Conservation (phyloP, 2,888 invertebrate genomes). For the Polymixis flavicincta region DNA sequence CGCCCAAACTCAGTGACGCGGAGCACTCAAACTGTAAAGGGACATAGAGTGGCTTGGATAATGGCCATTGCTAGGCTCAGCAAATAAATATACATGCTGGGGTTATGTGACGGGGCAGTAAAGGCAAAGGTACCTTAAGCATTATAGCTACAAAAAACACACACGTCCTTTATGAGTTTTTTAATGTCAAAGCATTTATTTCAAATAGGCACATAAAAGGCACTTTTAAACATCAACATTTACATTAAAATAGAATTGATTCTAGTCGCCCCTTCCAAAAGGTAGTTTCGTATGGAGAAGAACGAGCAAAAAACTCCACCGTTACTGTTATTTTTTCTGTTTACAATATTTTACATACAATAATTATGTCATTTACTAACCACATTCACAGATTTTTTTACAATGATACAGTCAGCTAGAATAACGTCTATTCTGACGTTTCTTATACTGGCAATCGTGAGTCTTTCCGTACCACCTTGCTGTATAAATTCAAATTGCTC, state of each 20-base stretch:
- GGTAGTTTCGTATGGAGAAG: no score
- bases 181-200: no score
- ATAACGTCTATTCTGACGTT: neutral
- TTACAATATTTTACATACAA: no score
- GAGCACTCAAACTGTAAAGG: conserved; percentile 6
- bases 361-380: neutral
- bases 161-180: neutral
- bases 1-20: neutral
- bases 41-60: neutral
- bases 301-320: no score
- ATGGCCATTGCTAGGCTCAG: neutral
- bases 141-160: neutral
- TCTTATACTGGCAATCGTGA: neutral
- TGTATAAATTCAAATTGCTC: neutral
- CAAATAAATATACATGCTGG: neutral
- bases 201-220: no score
- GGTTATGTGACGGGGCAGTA: neutral
- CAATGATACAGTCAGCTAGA: neutral
- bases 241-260: no score
- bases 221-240: no score
- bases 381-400: neutral
- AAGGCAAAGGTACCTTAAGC: neutral
- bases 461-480: neutral
- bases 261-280: no score
- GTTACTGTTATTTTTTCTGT: no score